A percentile compares a stretch with the other conserved stretches of the same genome.
These are phyloP conservation scores for Mamestra brassicae DNA, from an alignment of 2,888 invertebrate genomes.

Conservation along the genomic window DNA sequence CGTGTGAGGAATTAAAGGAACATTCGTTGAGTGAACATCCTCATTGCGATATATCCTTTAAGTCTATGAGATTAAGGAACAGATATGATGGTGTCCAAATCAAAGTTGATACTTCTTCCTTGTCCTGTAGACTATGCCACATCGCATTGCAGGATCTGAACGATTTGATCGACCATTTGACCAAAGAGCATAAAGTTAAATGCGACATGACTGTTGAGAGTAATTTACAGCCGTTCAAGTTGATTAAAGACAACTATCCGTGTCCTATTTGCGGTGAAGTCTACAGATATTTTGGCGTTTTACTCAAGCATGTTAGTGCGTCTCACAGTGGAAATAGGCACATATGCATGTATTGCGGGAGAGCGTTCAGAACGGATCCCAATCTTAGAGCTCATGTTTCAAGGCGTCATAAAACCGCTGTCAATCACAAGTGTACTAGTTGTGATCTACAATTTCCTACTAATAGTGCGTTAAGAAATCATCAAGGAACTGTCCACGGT, in stretches of 20 bases:
- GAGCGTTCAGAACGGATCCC: constrained; percentile 78
- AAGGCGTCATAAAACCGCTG: constrained; percentile 71
- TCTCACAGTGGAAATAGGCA: constrained; percentile 79
- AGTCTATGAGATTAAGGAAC: constrained; percentile 79
- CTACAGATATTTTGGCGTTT: constrained; percentile 77
- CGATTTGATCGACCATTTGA: constrained; percentile 74
- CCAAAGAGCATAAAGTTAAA: constrained; percentile 70
- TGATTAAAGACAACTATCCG: constrained; percentile 77
- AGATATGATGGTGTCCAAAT: constrained; percentile 78
- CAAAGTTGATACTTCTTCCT: constrained; percentile 79
- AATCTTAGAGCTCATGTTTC: constrained; percentile 79
- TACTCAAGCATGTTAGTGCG: constrained; percentile 78
- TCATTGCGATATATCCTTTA: constrained; percentile 77
- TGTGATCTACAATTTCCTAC: constrained; percentile 75
- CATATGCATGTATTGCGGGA: constrained; percentile 81
- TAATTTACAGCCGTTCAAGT: constrained; percentile 76
- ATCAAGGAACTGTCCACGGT: constrained; percentile 78
- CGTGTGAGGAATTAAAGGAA: constrained; percentile 78
- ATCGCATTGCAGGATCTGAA: constrained; percentile 72
- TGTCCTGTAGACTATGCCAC: constrained; percentile 80
- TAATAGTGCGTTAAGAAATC: constrained; percentile 72
- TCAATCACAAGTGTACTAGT: constrained; percentile 72
- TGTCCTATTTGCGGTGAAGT: constrained; percentile 79
- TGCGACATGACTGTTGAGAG: constrained; percentile 74
- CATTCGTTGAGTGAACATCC: constrained; percentile 81